A percentile compares a stretch with the other conserved stretches of the same genome.
Conservation (phyloP, 1,140 invertebrate genomes). For the Procambarus clarkii region DNA sequence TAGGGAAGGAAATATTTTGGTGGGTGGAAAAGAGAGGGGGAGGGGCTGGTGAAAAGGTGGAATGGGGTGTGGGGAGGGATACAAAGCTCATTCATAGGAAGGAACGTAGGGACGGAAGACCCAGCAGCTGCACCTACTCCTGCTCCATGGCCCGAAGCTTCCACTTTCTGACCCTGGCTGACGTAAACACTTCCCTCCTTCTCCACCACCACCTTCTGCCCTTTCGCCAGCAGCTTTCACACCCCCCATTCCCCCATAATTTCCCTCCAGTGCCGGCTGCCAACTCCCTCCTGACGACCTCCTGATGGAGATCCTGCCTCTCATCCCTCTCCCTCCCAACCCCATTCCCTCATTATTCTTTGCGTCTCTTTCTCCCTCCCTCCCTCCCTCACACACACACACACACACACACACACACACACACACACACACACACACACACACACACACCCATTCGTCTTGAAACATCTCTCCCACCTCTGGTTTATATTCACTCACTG, state of each 20-base stretch:
- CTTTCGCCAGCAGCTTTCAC: background rate
- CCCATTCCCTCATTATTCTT: background rate
- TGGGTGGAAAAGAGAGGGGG: background rate
- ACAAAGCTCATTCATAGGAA: slow-evolving; percentile 2
- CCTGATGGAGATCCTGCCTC: background rate
- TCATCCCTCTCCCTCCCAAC: background rate
- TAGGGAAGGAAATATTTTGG: background rate
- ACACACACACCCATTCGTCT: too few species aligned
- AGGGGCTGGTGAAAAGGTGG: too few species aligned
- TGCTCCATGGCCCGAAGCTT: background rate
- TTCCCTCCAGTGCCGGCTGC: background rate
- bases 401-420: too few species aligned
- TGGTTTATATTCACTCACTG: too few species aligned
- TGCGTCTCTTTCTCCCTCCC: too few species aligned
- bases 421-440: too few species aligned
- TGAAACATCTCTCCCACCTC: too few species aligned
- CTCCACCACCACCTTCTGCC: background rate
- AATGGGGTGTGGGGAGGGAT: background rate
- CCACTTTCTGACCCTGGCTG: background rate
- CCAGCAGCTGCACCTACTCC: background rate
- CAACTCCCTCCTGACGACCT: background rate
- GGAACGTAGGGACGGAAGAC: background rate
- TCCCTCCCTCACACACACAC: too few species aligned
- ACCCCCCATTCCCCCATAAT: background rate
- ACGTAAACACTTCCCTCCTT: slow-evolving; percentile 5